Evolutionary conservation across 1,140 invertebrate species (phyloP).

Genomic region (honey bee (Apis mellifera)): Amel_HAv3.1 CM009933.2:7006001-7006500

Average conservation of each 20-base stretch:
- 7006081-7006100: neutral
- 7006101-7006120: neutral
- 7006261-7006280: slow-evolving; percentile 65
- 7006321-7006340: slow-evolving; percentile 27
- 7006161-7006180: slow-evolving; percentile 27
- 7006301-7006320: slow-evolving; percentile 28
- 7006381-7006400: neutral
- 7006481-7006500: neutral
- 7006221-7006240: slow-evolving; percentile 52
- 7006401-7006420: neutral
- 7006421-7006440: too few relatives aligned
- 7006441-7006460: neutral
- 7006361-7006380: neutral
- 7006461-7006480: neutral
- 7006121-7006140: too few relatives aligned
- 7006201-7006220: slow-evolving; percentile 45
- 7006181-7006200: slow-evolving; percentile 12
- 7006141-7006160: neutral
- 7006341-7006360: neutral
- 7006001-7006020: neutral
- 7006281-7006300: slow-evolving; percentile 46
- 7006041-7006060: neutral
- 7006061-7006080: too few relatives aligned
- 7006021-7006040: neutral
- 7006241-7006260: slow-evolving; percentile 76